These are phyloP conservation scores for Odontothrips loti DNA, from an alignment of 2,888 invertebrate species.

Conservation along the genomic window DNA sequence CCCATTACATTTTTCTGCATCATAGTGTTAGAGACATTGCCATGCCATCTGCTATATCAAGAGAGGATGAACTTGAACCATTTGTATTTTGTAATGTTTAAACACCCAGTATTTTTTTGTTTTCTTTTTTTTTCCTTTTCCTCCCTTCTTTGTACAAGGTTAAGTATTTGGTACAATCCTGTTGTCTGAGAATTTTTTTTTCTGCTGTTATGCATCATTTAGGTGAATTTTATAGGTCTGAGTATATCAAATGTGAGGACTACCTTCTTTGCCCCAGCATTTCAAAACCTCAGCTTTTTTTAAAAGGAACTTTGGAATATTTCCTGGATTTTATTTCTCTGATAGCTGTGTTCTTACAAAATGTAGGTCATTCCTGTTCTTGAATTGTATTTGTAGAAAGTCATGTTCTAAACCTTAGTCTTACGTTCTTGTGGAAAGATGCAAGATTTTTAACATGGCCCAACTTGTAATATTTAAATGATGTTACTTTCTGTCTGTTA, in stretches of 20 bases:
- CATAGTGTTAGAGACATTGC: not conserved
- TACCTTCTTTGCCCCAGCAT: not conserved
- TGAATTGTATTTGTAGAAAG: slow-evolving; percentile 7
- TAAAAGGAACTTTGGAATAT: not conserved
- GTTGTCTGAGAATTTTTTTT: not conserved
- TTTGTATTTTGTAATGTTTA: not conserved
- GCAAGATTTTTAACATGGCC: slow-evolving; percentile 4
- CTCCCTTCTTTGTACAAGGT: not conserved
- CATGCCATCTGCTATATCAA: slow-evolving; percentile 15
- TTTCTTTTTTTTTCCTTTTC: not conserved
- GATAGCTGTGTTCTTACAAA: slow-evolving; percentile 17
- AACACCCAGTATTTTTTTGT: not conserved
- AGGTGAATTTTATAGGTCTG: slow-evolving; percentile 15
- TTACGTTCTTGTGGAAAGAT: not conserved
- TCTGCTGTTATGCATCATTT: not conserved
- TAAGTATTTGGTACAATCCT: not conserved
- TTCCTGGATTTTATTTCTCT: slow-evolving; percentile 22
- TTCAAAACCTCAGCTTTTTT: slow-evolving; percentile 6
- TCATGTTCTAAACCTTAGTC: slow-evolving; percentile 15
- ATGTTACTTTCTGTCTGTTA: slow-evolving; percentile 14
- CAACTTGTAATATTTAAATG: slow-evolving; percentile 1
- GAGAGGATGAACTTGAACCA: not conserved
- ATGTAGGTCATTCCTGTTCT: slow-evolving; percentile 21
- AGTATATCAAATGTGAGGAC: slow-evolving; percentile 19
- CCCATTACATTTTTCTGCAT: slow-evolving; percentile 18